Evolutionary conservation across 2,888 invertebrate species (phyloP).

Genomic region (Lasioglossum lativentre): DNA sequence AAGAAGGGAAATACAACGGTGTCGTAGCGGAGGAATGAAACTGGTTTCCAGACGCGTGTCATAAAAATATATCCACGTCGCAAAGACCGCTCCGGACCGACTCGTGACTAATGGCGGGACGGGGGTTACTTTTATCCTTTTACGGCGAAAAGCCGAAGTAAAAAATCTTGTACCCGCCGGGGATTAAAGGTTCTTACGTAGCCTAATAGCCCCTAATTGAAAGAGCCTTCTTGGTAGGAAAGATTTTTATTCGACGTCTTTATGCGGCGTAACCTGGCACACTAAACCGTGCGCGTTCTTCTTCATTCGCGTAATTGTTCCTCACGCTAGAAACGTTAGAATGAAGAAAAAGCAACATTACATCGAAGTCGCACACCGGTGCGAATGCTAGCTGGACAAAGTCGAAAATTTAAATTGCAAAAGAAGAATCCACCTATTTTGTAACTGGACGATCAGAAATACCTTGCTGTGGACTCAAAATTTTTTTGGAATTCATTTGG

Average conservation of each 20-base stretch:
- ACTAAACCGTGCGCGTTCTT: slow-evolving; percentile 21
- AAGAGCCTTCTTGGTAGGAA: slow-evolving; percentile 66
- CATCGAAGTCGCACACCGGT: not conserved
- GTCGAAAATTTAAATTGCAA: not conserved
- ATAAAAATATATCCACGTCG: slow-evolving; percentile 75
- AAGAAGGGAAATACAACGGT: slow-evolving; percentile 55
- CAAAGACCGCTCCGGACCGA: slow-evolving; percentile 45
- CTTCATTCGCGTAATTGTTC: slow-evolving; percentile 32
- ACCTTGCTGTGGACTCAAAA: not conserved
- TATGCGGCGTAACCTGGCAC: slow-evolving; percentile 64
- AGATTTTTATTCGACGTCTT: slow-evolving; percentile 72
- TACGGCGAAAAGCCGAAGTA: slow-evolving; percentile 72
- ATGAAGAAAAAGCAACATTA: not conserved
- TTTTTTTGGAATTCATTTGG: not conserved
- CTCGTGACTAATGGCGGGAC: slow-evolving; percentile 72
- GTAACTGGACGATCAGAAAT: not conserved
- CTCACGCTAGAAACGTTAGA: not conserved
- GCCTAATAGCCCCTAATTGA: slow-evolving; percentile 80
- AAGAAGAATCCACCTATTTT: too few relatives aligned
- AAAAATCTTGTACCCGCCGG: slow-evolving; percentile 75
- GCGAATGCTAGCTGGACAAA: not conserved
- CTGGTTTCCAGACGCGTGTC: slow-evolving; percentile 75
- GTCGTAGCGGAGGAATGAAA: slow-evolving; percentile 70
- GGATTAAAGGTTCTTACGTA: slow-evolving; percentile 76
- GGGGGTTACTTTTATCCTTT: slow-evolving; percentile 69